Base-by-base conservation (phyloP, 2,113 vertebrate genomes). In the Centropristis striata region DNA sequence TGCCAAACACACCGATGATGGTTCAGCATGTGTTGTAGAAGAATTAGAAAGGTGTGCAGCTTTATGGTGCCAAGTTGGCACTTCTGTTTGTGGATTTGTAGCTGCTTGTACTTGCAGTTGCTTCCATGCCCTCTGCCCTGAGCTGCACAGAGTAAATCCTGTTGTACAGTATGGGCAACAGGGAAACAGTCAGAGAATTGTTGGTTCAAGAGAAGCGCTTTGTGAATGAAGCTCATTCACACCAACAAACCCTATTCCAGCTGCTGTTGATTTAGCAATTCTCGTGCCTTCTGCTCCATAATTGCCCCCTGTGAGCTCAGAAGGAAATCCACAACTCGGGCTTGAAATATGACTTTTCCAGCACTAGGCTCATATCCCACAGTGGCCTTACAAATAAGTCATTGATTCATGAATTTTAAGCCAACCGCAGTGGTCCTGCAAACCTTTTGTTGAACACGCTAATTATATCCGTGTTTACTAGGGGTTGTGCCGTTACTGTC, bases 191-290 rank as follows among this genome's bases (percentile, higher is more conserved):
- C 20, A 4, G 49, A 60, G 32, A 66, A 70, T 54, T 82, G 86
- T 85, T 67, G 23, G 57, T 41, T 71, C 27, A 61, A 50, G 27
- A 39, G 46, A 79, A 55, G 47, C 20, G 21, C 61, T 71, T 69
- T 78, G 36, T 88, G 80, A 88, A 91, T 86, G 50, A 78, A 72
- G 58, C 28, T 72, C 59, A 83, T 88, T 86, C 76, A 91, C 37
- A 39, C 46, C 0, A 21, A 75, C 66, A 65, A 67, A 84, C 83
- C 20, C 16, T 28, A 46, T 73, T 82, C 64, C 87, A 89, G 78
- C 80, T 84, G 84, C 63, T 84, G 84, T 75, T 86, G 77, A 69
- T 89, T 73, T 78, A 60, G 87, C 59, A 72, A 25, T 69, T 63
- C 61, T 58, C 12, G n/a, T 28, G 78, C 51, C 81, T 88, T 82